A percentile compares a stretch with the other conserved stretches of the same genome.
Conservation (phyloP, 2,797 vertebrate genomes). For the Gorsachius magnificus region DNA sequence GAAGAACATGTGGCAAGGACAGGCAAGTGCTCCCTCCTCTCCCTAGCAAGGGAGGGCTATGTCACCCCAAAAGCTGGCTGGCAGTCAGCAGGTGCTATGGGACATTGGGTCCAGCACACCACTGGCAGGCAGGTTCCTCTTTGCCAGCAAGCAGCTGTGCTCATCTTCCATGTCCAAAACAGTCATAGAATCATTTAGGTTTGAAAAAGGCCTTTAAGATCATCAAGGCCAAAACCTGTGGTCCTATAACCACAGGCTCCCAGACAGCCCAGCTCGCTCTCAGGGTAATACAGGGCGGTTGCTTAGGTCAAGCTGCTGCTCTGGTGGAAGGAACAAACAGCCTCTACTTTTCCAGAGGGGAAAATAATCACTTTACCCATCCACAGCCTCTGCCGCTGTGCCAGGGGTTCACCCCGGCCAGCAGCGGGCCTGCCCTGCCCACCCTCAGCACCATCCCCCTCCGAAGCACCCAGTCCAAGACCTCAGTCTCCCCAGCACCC, state of each 20-base stretch:
- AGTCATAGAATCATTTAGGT: too few relatives aligned
- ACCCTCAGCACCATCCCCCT: too few relatives aligned
- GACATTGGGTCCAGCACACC: accelerated
- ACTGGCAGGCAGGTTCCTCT: not conserved
- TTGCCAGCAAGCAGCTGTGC: not conserved
- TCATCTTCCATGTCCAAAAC: not conserved
- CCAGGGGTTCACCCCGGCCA: not conserved
- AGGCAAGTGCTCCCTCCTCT: not conserved
- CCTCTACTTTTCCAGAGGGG: not conserved
- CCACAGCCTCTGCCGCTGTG: not conserved
- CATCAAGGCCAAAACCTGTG: too few relatives aligned
- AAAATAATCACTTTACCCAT: not conserved
- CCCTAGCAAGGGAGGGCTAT: not conserved
- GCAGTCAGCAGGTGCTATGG: not conserved
- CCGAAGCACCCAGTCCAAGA: not conserved
- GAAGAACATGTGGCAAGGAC: not conserved
- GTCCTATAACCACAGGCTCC: not conserved
- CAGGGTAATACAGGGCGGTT: not conserved
- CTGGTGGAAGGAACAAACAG: not conserved
- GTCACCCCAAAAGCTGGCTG: not conserved
- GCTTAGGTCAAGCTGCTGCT: not conserved
- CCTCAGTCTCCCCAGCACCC: not conserved
- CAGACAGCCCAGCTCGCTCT: not conserved
- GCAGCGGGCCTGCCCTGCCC: not conserved
- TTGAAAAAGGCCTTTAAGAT: too few relatives aligned